These are phyloP conservation scores for Rhabdomys pumilio DNA, from an alignment of 2,797 vertebrate species.

Conservation along the genomic window DNA sequence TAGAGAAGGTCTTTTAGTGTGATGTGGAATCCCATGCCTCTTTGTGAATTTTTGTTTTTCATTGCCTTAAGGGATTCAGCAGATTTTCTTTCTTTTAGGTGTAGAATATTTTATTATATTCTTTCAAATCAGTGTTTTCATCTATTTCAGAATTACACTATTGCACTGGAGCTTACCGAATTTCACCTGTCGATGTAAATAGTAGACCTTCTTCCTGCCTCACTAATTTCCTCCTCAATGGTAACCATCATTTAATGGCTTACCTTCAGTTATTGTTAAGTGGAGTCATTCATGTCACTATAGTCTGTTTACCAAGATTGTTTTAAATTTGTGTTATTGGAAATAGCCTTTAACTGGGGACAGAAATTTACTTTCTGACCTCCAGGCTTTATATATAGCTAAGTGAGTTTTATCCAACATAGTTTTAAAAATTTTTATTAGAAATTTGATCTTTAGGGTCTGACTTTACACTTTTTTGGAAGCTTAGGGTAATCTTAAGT, in stretches of 20 bases:
- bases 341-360: slow-evolving; percentile 27
- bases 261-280: slow-evolving; percentile 15
- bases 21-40: background rate
- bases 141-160: slow-evolving; percentile 96
- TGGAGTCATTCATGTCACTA: background rate
- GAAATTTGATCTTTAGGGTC: slow-evolving; percentile 27
- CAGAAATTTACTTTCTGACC: slow-evolving; percentile 32
- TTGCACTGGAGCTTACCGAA: slow-evolving; percentile 98
- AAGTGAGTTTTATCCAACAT: slow-evolving; percentile 36
- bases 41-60: slow-evolving; percentile 49
- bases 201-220: slow-evolving; percentile 99
- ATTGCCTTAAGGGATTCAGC: background rate
- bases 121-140: slow-evolving; percentile 76
- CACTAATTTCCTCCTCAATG: slow-evolving; percentile 99
- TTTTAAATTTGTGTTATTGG: slow-evolving; percentile 23
- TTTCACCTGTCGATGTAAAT: slow-evolving; percentile 99
- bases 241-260: slow-evolving; percentile 87
- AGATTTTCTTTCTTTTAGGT: background rate
- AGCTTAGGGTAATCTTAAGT: background rate
- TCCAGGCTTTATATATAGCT: slow-evolving; percentile 30
- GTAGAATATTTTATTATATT: slow-evolving; percentile 65
- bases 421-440: slow-evolving; percentile 60
- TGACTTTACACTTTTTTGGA: slow-evolving; percentile 53
- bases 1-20: background rate
- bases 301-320: slow-evolving; percentile 25